Evolutionary conservation across 2,888 invertebrate species (phyloP), one percentile per base, ranked within the genome.

Genomic region (Cantharis rustica): DNA sequence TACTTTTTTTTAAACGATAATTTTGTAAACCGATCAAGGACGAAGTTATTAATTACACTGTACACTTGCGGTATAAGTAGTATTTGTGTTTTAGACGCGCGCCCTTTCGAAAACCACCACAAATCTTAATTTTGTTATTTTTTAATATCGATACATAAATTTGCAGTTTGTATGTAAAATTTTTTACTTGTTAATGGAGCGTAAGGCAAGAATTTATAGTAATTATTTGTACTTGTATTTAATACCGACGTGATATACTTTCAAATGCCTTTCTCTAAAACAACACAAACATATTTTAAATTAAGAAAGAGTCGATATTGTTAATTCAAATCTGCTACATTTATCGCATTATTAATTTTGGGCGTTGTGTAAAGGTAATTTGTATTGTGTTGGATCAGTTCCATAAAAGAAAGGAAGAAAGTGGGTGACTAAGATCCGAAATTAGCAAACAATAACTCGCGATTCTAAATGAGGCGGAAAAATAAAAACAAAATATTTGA

Each of bases 211-310:
- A 47, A 47, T 66, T 66, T 20, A 23, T 47, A 47, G 47, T 20
- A 23, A n/a, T 66, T 66, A 17, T 66, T 66, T 66, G 64, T 66
- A 23, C 23, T 66, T 66, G 64, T 72, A 61, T 72, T 71, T 47
- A 47, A 47, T 47, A 47, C 64, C 61, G 69, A 73, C 68, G 73
- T 73, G 73, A 68, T 73, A 73, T 73, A 73, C 73, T 73, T 73
- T 73, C 73, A 47, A 69, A 17, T 15, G 62, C 68, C 73, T 73
- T 73, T 73, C 73, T 73, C 73, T 73, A 68, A 23, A 23, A 73
- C 17, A 69, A 68, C 16, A 69, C 61, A 73, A 62, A 68, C 68
- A 73, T 27, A 27, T 68, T 73, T 69, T 27, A 73, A 69, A 73
- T 73, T 62, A 27, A 68, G 73, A 68, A 73, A 73, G 62, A 73